Base-by-base conservation (phyloP, 2,113 vertebrate species). In the Ictalurus punctatus region DNA sequence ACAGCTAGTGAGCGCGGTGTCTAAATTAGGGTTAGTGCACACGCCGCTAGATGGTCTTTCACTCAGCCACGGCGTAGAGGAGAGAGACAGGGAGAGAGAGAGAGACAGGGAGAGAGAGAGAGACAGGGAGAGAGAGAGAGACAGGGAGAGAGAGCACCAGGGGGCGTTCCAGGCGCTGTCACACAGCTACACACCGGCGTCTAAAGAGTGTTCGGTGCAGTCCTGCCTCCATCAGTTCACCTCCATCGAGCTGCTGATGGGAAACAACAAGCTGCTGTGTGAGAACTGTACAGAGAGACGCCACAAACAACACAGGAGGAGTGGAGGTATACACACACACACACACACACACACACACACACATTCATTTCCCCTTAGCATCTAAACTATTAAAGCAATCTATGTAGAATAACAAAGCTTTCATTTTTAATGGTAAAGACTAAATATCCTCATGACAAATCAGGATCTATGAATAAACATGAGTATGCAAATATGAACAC, bases 161-260 rank as follows among this genome's bases (percentile, higher is more conserved):
- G 96, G 96, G 89, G 98, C 98, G 63, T 99, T 99, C 92, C 98
- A 98, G 95, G 97, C 96, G 0, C 96, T 99, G 91, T 98, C 98
- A 84, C 97, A 98, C 88, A 98, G 96, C 91, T 99, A 99, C 90
- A 93, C 95, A 48, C 97, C 98, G 34, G 95, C 96, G 92, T 97
- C 98, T n/a, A 98, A 98, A 92, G 98, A 99, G 90, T 99, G 98
- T 93, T 99, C 98, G 8, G 94, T 99, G 67, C 98, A 99, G 95
- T 99, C 98, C 91, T 99, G 98, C 93, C 97, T 99, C 83, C 97
- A 97, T 93, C 98, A 99, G 93, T 99, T 99, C 92, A 99, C 98
- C 27, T 98, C 97, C 25, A 94, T 99, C 89, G 98, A 99, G 80
- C 95, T 99, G 63, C 95, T 99, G 17, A 99, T 99, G 97, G 98